These are phyloP conservation scores for Dasypogon diadema DNA, from an alignment of 2,888 invertebrate species.

Conservation along the genomic window DNA sequence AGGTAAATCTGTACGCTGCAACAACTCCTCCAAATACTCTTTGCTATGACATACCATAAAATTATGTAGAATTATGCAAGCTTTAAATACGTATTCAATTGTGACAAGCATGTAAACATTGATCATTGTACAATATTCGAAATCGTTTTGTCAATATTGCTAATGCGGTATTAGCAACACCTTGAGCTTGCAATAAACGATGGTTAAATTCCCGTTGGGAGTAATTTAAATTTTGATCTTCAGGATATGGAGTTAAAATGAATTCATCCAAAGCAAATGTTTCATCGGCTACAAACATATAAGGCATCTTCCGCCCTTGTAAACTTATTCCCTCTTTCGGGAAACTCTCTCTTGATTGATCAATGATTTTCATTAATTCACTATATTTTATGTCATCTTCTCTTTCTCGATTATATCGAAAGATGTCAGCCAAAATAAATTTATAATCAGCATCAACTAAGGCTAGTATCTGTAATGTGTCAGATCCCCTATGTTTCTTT, in stretches of 20 bases:
- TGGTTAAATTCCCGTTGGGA: neutral
- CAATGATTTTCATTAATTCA: neutral
- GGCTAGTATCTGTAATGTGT: neutral
- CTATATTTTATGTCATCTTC: neutral
- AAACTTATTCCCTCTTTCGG: neutral
- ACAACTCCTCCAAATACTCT: neutral
- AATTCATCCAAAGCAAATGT: neutral
- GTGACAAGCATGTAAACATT: neutral
- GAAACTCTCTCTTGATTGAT: neutral
- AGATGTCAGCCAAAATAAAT: neutral
- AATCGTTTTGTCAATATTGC: neutral
- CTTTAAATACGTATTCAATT: neutral
- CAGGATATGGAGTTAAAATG: neutral
- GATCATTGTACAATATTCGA: neutral
- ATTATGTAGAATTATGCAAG: neutral
- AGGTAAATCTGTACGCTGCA: neutral
- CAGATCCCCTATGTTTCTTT: neutral
- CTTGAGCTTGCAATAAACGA: neutral
- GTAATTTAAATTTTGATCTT: neutral
- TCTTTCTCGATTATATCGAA: neutral
- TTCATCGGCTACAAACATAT: neutral
- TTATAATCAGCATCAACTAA: slow-evolving; percentile 5
- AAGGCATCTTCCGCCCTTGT: neutral
- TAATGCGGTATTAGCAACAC: neutral
- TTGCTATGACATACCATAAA: neutral